Base-by-base conservation (phyloP, 2,797 vertebrate species). In the Lophius americanus region DNA sequence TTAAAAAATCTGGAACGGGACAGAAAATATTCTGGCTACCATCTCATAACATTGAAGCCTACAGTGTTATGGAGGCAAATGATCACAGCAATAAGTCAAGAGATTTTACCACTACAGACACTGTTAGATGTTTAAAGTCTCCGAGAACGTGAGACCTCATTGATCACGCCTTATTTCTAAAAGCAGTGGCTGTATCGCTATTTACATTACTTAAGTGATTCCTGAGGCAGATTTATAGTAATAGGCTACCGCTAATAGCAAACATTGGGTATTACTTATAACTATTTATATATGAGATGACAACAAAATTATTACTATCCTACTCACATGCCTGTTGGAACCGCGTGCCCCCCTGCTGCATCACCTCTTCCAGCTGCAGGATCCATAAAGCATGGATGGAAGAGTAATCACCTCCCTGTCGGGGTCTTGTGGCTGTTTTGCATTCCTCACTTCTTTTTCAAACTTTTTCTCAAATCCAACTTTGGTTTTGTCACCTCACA, bases 401-500 rank as follows among this genome's bases (percentile, higher is more conserved):
- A 64, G 75, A 83, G 57, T 66, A 57, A 79, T 83, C 56, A 41
- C 51, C 57, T 80, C 51, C 68, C 65, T 49, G 60, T 70, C 56
- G 57, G 47, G 60, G 59, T 70, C 70, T 65, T 23, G 54, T 60
- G 76, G 48, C 63, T 60, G 35, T 54, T 71, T 60, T 55, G 38
- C 63, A 75, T 79, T 75, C 64, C 75, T 74, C 14, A 0, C 63
- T 56, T 78, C 60, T 37, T 52, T 54, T 60, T 50, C 41, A 68
- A 59, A 74, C 73, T 51, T 51, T 23, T 74, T 74, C 79, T 72
- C 74, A 64, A 44, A 63, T 57, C 8, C 53, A 56, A 58, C 59
- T 32, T 61, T 59, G 72, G 49, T 51, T 77, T 60, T 78, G 81
- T 87, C 77, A 75, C 79, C 64, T 73, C 38, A 32, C 42, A 14